Evolutionary conservation across 2,888 invertebrate genomes (phyloP).

Genomic region (Steromphala cineraria): DNA sequence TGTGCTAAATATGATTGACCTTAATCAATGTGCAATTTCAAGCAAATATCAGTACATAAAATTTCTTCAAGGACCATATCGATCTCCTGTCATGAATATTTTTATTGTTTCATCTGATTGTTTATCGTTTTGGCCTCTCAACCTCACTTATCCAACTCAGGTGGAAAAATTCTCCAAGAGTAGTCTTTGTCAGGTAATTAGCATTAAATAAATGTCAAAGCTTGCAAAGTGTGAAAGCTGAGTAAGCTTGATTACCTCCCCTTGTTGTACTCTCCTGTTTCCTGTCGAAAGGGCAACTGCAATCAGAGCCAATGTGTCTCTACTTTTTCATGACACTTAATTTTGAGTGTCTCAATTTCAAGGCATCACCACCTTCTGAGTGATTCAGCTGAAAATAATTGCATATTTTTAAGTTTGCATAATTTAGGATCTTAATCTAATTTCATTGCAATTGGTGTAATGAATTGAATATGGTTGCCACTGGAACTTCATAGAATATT

Average conservation of each 20-base stretch:
- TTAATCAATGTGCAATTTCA: background rate
- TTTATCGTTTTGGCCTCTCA: background rate
- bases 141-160: background rate
- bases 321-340: no score
- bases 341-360: no score
- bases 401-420: no score
- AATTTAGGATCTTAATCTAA: no score
- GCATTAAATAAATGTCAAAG: background rate
- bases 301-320: no score
- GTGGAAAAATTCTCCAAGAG: background rate
- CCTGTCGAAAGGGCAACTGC: no score
- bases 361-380: no score
- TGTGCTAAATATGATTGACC: background rate
- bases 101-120: background rate
- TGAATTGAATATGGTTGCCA: no score
- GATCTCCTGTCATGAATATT: background rate
- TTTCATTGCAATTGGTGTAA: no score
- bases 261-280: background rate
- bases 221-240: background rate
- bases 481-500: no score
- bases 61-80: background rate
- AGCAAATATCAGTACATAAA: background rate
- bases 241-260: background rate
- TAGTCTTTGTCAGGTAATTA: background rate
- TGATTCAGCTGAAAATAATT: no score